Base-by-base conservation (phyloP, 1,140 invertebrate species). In the Holotrichia oblita region DNA sequence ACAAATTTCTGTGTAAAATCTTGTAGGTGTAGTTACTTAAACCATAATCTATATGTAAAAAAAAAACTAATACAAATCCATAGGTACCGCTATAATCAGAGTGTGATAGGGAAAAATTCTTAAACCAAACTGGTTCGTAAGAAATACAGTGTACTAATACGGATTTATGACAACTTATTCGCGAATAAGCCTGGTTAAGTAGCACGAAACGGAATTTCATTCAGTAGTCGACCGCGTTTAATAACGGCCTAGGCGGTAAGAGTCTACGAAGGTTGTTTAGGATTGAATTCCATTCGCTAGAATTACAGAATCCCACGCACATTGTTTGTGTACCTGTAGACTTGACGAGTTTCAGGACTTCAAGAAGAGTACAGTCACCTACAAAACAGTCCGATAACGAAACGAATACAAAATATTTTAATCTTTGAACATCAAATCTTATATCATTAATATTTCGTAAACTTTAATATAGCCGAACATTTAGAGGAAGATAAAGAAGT, bases 141-240 rank as follows among this genome's bases (percentile, higher is more conserved):
- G 17, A 55, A 55, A 55, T 14, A 14, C 48, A 14, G n/a, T 34
- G 17, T 17, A 55, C 6, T 55, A 55, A 55, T 55, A 17, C 48
- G 3, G n/a, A 17, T 55, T 55, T 55, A 55, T 55, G 48, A 17
- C 48, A 55, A 17, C 14, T 55, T 14, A n/a, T 55, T 55, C n/a
- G 48, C 48, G 48, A 55, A 55, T 55, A 55, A 55, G 48, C 48
- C 48, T 6, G 48, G 48, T n/a, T 55, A 55, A 55, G n/a, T 55
- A 55, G 48, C 48, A 55, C 48, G 48, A 55, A 55, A 55, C 48
- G 48, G 48, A 55, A 55, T 55, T 55, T 55, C 48, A 55, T 55
- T 55, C 48, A 55, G 44, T 48, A 48, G 48, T 55, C 48, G 48
- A 14, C 2, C 48, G 48, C 3, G n/a, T 55, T 55, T 55, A 55